phyloP scores from a whole-genome alignment of 1,140 invertebrate species.

The Ceratoteleas bidentatus region DNA sequence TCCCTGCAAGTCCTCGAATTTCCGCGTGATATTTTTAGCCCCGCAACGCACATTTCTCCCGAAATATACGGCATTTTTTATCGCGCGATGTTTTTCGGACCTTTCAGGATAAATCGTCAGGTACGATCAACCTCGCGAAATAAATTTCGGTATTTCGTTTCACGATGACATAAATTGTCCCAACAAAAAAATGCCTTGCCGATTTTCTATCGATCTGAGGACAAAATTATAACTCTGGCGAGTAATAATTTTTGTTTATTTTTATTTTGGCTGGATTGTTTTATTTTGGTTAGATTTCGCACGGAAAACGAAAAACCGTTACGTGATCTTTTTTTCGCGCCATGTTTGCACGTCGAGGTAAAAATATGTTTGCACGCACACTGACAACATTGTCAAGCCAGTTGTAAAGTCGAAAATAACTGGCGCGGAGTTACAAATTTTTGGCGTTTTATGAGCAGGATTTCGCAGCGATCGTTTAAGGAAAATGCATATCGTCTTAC shows the following conservation, averaged over 20 bases:
- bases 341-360: conserved; percentile 12
- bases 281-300: too few species aligned
- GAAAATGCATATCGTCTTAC: conserved; percentile 68
- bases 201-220: too few species aligned
- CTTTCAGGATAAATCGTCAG: too few species aligned
- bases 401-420: conserved; percentile 60
- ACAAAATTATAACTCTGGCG: too few species aligned
- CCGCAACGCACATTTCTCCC: conserved; percentile 52
- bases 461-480: conserved; percentile 67
- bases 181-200: too few species aligned
- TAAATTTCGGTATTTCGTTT: too few species aligned
- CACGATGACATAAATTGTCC: too few species aligned
- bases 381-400: conserved; percentile 52
- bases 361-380: conserved; percentile 33
- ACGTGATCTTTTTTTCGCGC: conserved; percentile 8
- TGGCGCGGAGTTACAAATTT: conserved; percentile 55
- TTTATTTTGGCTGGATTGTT: too few species aligned
- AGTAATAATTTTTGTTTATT: too few species aligned
- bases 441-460: conserved; percentile 66
- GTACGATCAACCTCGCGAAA: too few species aligned
- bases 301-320: neutral
- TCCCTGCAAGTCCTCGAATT: conserved; percentile 63
- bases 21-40: conserved; percentile 60
- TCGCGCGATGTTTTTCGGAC: too few species aligned
- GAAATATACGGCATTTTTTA: conserved; percentile 54